Conservation (phyloP, 2,797 vertebrate species). For the Catamblyrhynchus diadema region DNA sequence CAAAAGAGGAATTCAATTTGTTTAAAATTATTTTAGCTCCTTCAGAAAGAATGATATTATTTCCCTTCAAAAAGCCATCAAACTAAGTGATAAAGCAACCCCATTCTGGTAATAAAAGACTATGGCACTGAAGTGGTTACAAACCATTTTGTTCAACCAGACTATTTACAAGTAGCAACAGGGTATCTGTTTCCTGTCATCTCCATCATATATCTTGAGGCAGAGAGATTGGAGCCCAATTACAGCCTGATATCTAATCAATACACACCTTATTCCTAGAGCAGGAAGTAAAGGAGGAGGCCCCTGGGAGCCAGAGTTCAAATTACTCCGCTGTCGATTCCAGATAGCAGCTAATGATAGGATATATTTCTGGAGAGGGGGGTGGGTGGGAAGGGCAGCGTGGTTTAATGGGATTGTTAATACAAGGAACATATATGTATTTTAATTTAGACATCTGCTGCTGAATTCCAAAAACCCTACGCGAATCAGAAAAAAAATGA, state of each 20-base stretch:
- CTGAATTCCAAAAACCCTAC: neutral
- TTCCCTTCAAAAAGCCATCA: neutral
- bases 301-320: conserved; percentile 96
- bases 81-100: conserved; percentile 2
- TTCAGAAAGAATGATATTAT: neutral
- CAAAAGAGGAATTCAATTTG: conserved; percentile 30
- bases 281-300: conserved; percentile 99
- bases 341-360: conserved; percentile 91
- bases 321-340: conserved; percentile 96
- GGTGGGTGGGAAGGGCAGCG: conserved; percentile 47
- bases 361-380: conserved; percentile 76
- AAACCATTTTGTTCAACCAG: conserved; percentile 93
- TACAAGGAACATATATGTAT: conserved; percentile 50
- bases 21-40: conserved; percentile 49
- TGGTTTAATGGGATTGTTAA: conserved; percentile 67
- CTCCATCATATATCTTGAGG: conserved; percentile 95
- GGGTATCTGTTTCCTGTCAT: conserved; percentile 94
- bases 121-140: conserved; percentile 82
- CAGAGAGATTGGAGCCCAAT: conserved; percentile 98
- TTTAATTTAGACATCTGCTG: conserved; percentile 65
- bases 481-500: neutral
- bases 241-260: conserved; percentile 99
- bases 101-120: conserved; percentile 37
- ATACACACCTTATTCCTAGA: conserved; percentile 99
- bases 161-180: conserved; percentile 93